Percentiles rank a stretch among this genome's conserved stretches.
Evolutionary conservation across 2,113 vertebrate species (phyloP).

Genomic region (Athene cunicularia): DNA sequence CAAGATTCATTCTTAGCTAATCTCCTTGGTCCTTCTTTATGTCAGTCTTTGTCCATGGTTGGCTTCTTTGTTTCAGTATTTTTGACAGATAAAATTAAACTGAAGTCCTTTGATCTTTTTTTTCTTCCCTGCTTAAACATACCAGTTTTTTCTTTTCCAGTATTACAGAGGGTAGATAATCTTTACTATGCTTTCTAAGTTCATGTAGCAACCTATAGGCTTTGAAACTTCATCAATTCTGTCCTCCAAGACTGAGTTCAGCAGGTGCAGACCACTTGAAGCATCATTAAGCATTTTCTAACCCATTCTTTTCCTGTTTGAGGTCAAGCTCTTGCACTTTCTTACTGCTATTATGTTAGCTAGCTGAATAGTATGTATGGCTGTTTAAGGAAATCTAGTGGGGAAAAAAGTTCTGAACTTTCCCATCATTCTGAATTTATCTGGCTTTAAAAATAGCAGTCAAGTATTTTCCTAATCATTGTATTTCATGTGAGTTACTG

Average conservation of each 20-base stretch:
- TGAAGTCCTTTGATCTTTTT: not conserved
- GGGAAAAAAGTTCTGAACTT: not conserved
- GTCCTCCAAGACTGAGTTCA: not conserved
- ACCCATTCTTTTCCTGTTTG: not conserved
- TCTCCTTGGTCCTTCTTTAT: not conserved
- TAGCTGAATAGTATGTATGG: not conserved
- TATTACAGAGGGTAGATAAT: not conserved
- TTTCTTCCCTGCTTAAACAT: not conserved
- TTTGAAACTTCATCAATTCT: not conserved
- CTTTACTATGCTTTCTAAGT: not conserved
- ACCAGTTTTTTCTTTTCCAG: not conserved
- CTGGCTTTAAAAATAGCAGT: not conserved
- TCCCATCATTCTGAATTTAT: not conserved
- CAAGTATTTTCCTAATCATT: not conserved
- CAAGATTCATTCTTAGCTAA: not conserved
- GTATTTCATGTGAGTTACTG: not conserved
- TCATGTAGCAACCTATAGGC: not conserved
- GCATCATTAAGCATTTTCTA: not conserved
- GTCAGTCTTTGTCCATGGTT: not conserved
- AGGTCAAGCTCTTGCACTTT: not conserved
- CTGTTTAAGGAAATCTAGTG: not conserved
- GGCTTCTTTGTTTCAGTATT: not conserved
- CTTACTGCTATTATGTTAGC: accelerated
- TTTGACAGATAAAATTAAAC: not conserved
- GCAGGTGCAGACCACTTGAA: not conserved